These are phyloP conservation scores for Ochlodes sylvanus DNA, from an alignment of 2,888 invertebrate genomes.

Conservation along the genomic window DNA sequence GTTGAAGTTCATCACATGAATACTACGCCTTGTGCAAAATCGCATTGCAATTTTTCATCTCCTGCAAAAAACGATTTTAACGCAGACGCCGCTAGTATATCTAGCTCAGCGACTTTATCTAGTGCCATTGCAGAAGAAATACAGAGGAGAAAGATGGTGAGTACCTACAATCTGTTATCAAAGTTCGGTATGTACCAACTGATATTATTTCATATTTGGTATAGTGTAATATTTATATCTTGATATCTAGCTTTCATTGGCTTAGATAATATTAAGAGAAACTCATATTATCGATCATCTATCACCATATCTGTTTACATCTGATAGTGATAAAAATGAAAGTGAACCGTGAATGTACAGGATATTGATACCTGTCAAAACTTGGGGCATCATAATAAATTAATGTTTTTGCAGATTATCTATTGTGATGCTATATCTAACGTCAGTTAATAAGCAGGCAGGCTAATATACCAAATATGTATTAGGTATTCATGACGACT, in stretches of 20 bases:
- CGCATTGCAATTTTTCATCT: conserved; percentile 63
- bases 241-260: not conserved
- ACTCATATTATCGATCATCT: conserved; percentile 9
- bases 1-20: conserved; percentile 89
- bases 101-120: conserved; percentile 74
- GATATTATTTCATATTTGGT: not conserved
- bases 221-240: not conserved
- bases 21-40: conserved; percentile 63
- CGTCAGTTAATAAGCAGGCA: too few relatives aligned
- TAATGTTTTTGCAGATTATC: not conserved
- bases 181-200: too few relatives aligned
- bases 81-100: conserved; percentile 66
- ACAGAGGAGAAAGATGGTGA: conserved; percentile 72
- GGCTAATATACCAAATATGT: too few relatives aligned
- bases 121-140: conserved; percentile 82
- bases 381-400: not conserved
- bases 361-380: not conserved
- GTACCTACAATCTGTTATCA: conserved; percentile 38
- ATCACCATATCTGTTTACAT: conserved; percentile 10
- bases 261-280: not conserved
- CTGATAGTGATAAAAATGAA: conserved; percentile 4
- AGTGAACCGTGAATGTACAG: not conserved
- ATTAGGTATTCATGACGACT: too few relatives aligned
- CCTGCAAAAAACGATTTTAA: conserved; percentile 60
- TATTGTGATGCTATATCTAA: too few relatives aligned